These are phyloP conservation scores for Oreonectes daqikongensis DNA, from an alignment of 2,797 vertebrate species.

Conservation along the genomic window DNA sequence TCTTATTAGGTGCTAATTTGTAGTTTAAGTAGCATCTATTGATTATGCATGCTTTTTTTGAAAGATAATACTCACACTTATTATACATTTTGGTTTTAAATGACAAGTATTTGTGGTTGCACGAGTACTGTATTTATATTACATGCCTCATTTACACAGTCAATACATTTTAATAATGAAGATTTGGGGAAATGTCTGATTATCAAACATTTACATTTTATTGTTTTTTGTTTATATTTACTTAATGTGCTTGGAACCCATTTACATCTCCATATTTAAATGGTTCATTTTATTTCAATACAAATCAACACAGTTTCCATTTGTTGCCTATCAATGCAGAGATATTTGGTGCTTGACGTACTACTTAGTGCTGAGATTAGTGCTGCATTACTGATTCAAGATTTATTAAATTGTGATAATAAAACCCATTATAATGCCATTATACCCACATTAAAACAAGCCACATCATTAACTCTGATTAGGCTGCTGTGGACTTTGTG, in stretches of 20 bases:
- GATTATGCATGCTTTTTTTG: conserved; percentile 34
- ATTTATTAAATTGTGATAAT: conserved; percentile 52
- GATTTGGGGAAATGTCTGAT: background rate
- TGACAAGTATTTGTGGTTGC: background rate
- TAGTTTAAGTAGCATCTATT: conserved; percentile 29
- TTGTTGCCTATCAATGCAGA: conserved; percentile 7
- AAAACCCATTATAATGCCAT: conserved; percentile 34
- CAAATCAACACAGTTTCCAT: background rate
- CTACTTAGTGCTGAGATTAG: conserved; percentile 34
- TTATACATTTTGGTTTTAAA: background rate
- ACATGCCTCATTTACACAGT: background rate
- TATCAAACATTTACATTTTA: background rate
- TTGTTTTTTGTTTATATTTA: conserved; percentile 2
- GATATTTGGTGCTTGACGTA: conserved; percentile 13
- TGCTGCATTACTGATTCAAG: conserved; percentile 40
- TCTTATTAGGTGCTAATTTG: conserved; percentile 48
- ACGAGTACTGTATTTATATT: background rate
- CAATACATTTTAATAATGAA: background rate
- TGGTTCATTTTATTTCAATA: conserved; percentile 5
- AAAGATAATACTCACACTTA: conserved; percentile 20
- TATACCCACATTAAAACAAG: conserved; percentile 43
- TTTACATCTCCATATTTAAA: conserved; percentile 18
- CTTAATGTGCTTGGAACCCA: background rate
- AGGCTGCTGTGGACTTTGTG: conserved; percentile 28
- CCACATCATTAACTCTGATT: conserved; percentile 45